These are phyloP conservation scores for Urocitellus parryii DNA, from an alignment of 2,113 vertebrate species.

Conservation along the genomic window DNA sequence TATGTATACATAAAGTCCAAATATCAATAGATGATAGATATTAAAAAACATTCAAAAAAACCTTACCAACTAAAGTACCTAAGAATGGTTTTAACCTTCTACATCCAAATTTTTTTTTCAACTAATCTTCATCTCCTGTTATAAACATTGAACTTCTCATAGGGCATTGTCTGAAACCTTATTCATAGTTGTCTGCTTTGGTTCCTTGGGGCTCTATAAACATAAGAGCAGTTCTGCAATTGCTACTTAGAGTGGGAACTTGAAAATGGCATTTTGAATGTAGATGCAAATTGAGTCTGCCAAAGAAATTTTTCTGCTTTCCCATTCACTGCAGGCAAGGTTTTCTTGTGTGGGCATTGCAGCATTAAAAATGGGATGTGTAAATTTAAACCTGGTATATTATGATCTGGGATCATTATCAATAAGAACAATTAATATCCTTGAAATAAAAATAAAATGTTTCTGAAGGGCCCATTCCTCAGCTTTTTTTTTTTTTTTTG, in stretches of 20 bases:
- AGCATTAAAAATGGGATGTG: conserved; percentile 38
- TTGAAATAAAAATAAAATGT: conserved; percentile 70
- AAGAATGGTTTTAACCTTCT: background rate
- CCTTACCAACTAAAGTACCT: background rate
- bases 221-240: background rate
- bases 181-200: background rate
- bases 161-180: conserved; percentile 2
- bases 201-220: conserved; percentile 17
- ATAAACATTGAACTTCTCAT: background rate
- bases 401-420: conserved; percentile 75
- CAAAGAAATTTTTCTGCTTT: conserved; percentile 26
- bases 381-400: conserved; percentile 62
- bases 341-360: background rate
- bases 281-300: conserved; percentile 46
- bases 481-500: conserved; percentile 27
- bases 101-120: background rate
- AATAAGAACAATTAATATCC: conserved; percentile 68
- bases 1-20: background rate
- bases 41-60: background rate
- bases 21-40: background rate
- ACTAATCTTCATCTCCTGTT: background rate
- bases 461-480: background rate
- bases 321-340: background rate
- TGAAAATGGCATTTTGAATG: conserved; percentile 61
- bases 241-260: background rate